phyloP scores from a whole-genome alignment of 2,113 vertebrate genomes.

The Corythaeola cristata region DNA sequence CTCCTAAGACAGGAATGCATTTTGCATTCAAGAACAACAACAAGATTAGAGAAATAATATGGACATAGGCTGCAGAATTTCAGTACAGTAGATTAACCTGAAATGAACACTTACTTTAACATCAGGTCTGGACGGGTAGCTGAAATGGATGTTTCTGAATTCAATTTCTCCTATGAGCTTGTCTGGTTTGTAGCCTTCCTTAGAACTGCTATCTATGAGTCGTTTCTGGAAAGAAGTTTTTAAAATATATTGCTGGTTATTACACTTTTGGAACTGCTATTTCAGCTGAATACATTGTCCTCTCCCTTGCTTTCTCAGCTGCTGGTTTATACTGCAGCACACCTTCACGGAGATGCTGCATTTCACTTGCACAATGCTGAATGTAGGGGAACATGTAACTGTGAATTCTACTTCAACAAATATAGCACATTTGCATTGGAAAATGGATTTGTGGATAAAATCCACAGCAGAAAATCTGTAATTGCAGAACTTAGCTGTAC shows the following conservation, averaged over 20 bases:
- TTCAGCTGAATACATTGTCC: not conserved
- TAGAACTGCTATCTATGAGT: constrained; percentile 83
- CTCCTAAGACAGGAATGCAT: not conserved
- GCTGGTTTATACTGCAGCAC: not conserved
- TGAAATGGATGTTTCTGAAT: constrained; percentile 85
- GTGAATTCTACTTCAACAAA: not conserved
- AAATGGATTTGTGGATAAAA: too few species aligned
- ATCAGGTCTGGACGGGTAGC: constrained; percentile 82
- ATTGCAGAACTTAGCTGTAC: not conserved
- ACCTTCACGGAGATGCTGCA: not conserved
- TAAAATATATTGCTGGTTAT: not conserved
- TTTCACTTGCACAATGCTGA: not conserved
- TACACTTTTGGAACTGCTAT: not conserved
- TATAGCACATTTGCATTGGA: not conserved
- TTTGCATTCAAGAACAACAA: not conserved
- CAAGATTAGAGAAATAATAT: not conserved
- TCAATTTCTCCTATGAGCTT: constrained; percentile 80
- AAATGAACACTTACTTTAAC: constrained; percentile 67
- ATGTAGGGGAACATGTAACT: not conserved
- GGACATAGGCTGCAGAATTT: not conserved
- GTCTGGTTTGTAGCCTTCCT: constrained; percentile 80
- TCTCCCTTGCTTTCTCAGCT: not conserved
- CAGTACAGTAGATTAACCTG: not conserved
- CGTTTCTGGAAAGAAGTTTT: constrained; percentile 63
- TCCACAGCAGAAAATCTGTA: not conserved